Evolutionary conservation across 2,113 vertebrate genomes (phyloP).

Genomic region (Ailurus styani): DNA sequence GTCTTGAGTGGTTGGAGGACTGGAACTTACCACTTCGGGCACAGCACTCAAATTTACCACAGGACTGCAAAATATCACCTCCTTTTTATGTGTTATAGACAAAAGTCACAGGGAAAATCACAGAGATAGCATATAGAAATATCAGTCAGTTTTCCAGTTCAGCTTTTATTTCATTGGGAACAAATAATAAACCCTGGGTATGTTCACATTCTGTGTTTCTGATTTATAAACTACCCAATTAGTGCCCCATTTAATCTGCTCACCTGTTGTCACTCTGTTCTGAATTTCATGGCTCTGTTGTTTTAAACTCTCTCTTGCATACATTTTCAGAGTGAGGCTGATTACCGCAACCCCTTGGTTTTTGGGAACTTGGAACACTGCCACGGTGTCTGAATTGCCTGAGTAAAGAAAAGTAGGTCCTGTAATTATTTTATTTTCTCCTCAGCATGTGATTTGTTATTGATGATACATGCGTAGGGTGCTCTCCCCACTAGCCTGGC

Average conservation of each 20-base stretch:
- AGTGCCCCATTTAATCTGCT: conserved; percentile 57
- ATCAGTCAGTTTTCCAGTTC: background rate
- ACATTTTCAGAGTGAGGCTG: conserved; percentile 25
- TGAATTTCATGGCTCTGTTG: conserved; percentile 51
- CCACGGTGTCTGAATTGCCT: conserved; percentile 18
- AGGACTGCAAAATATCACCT: background rate
- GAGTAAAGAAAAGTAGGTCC: conserved; percentile 45
- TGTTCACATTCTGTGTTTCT: background rate
- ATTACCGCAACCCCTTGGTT: conserved; percentile 3
- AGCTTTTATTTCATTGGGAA: conserved; percentile 21
- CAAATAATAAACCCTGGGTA: background rate
- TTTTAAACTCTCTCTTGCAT: conserved; percentile 26
- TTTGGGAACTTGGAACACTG: conserved; percentile 26
- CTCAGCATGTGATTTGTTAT: conserved; percentile 47
- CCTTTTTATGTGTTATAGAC: conserved; percentile 1
- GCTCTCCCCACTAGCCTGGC: background rate
- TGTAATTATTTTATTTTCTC: conserved; percentile 70
- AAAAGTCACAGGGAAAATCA: conserved; percentile 26
- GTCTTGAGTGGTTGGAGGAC: background rate
- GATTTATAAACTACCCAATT: conserved; percentile 31
- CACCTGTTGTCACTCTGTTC: conserved; percentile 64
- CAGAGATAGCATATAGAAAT: background rate
- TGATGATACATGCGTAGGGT: background rate
- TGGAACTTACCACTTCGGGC: background rate
- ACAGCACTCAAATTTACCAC: background rate